These are phyloP conservation scores for Heliornis fulica DNA, from an alignment of 2,113 vertebrate genomes.

Conservation along the genomic window DNA sequence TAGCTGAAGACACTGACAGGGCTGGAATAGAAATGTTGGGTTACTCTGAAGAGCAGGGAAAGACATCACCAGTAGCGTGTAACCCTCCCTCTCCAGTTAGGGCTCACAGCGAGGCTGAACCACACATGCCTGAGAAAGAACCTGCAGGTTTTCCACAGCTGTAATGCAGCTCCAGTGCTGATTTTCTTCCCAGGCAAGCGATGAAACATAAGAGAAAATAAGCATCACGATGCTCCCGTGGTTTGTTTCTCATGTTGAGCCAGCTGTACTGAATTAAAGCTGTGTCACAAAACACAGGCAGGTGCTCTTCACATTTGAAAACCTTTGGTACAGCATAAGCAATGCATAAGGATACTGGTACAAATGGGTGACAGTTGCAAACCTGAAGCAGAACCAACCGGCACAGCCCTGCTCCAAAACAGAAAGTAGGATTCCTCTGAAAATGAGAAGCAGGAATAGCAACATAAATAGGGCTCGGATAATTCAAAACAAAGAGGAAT, in stretches of 20 bases:
- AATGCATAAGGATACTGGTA: background rate
- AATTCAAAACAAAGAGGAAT: background rate
- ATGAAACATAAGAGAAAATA: background rate
- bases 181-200: background rate
- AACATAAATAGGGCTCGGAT: background rate
- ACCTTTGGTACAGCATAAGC: background rate
- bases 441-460: background rate
- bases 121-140: fast-evolving
- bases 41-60: background rate
- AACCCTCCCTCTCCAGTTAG: background rate
- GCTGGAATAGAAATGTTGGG: background rate
- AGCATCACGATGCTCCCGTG: fast-evolving
- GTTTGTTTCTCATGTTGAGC: no score
- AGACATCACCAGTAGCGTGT: fast-evolving
- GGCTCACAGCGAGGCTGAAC: background rate
- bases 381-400: background rate
- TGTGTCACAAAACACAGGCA: background rate
- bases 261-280: background rate
- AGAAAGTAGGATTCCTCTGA: background rate
- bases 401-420: background rate
- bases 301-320: background rate
- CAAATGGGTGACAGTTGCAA: background rate
- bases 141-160: background rate
- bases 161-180: background rate
- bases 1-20: background rate